These are phyloP conservation scores for Cosmorhoe ocellata DNA, from an alignment of 2,888 invertebrate species.

Conservation along the genomic window DNA sequence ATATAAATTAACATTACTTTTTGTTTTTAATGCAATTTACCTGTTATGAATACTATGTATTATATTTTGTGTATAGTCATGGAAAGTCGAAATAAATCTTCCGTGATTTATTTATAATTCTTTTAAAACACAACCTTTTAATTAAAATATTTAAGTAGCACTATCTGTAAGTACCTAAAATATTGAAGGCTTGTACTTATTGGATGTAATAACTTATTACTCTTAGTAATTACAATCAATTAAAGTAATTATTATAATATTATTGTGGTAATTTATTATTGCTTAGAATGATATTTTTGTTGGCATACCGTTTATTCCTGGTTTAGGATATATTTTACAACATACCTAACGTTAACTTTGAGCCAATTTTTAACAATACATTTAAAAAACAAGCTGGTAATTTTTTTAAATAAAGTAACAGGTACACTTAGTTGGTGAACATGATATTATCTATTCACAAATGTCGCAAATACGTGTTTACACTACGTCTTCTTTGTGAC, in stretches of 20 bases:
- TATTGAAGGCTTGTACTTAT: slow-evolving; percentile 24
- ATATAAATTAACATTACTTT: too few relatives aligned
- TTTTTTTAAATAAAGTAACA: neutral
- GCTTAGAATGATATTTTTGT: slow-evolving; percentile 73
- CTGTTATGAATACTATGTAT: too few relatives aligned
- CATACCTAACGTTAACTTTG: slow-evolving; percentile 56
- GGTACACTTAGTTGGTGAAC: neutral
- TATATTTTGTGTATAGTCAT: too few relatives aligned
- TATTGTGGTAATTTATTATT: slow-evolving; percentile 61
- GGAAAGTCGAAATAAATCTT: too few relatives aligned
- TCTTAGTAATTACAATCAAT: slow-evolving; percentile 37
- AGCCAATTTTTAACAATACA: slow-evolving; percentile 48
- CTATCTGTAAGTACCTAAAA: slow-evolving; percentile 41
- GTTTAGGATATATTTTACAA: slow-evolving; percentile 58
- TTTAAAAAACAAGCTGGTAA: slow-evolving; percentile 19
- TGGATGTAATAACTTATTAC: slow-evolving; percentile 36
- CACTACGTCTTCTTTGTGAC: too few relatives aligned
- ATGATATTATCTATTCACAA: too few relatives aligned
- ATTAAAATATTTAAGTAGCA: slow-evolving; percentile 32
- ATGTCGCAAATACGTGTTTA: too few relatives aligned
- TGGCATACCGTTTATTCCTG: slow-evolving; percentile 60
- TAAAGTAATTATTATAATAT: slow-evolving; percentile 40
- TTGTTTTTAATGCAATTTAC: too few relatives aligned
- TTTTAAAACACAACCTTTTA: slow-evolving; percentile 22
- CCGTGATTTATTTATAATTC: too few relatives aligned